These are phyloP conservation scores for Macrosteles quadrilineatus DNA, from an alignment of 1,140 invertebrate species.

Conservation along the genomic window DNA sequence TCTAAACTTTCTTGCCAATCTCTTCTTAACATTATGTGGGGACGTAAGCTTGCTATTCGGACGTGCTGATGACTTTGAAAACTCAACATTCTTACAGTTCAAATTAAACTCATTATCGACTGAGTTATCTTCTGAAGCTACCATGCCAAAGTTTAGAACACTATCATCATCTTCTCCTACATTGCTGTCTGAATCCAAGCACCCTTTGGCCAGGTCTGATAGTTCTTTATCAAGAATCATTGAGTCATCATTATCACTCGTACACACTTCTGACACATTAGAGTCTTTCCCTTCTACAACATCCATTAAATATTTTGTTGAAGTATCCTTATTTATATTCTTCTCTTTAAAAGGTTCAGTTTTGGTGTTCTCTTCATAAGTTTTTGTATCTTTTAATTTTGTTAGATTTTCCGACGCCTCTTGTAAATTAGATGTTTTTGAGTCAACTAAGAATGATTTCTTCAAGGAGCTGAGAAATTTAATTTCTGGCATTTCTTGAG, in stretches of 20 bases:
- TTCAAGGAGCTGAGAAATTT: too few relatives aligned
- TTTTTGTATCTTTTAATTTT: too few relatives aligned
- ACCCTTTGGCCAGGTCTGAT: conserved; percentile 12
- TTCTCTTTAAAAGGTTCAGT: too few relatives aligned
- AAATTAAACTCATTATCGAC: neutral
- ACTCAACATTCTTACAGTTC: neutral
- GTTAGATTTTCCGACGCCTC: too few relatives aligned
- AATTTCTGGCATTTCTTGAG: too few relatives aligned
- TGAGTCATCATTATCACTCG: conserved; percentile 1
- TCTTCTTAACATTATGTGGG: conserved; percentile 14
- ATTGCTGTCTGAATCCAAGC: conserved; percentile 9
- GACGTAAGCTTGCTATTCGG: neutral
- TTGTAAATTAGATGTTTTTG: too few relatives aligned
- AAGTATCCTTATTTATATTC: too few relatives aligned
- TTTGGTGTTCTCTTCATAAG: too few relatives aligned
- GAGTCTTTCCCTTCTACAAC: too few relatives aligned
- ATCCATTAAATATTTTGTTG: too few relatives aligned
- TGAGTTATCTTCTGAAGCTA: conserved; percentile 8
- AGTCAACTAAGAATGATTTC: too few relatives aligned
- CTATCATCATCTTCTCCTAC: conserved; percentile 9
- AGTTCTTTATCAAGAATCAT: neutral
- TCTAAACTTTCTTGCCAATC: neutral
- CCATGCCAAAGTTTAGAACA: neutral
- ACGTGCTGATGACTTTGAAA: neutral
- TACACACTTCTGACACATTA: neutral